Evolutionary conservation across 1,140 invertebrate species (phyloP), one percentile per base, ranked within the genome.

Genomic region (Dinothrombium tinctorium): DNA sequence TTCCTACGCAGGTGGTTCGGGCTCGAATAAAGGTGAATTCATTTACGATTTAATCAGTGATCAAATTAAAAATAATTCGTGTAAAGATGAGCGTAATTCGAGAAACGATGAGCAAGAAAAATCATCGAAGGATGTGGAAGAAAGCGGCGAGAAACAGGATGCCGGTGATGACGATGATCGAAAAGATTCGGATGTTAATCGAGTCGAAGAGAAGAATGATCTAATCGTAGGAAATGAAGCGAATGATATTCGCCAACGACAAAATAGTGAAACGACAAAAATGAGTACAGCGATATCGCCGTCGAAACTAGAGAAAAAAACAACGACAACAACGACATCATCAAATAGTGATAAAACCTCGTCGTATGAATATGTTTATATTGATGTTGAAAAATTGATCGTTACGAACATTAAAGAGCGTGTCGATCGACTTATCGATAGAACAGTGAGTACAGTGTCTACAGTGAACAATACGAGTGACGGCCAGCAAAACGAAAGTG

Each of bases 21-120:
- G 44, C 15, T 46, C 44, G 5, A 41, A 43, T 20, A 46, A 46
- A 42, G 44, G 44, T 12, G 41, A 46, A 33, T 46, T 46, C 23
- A 46, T 46, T 9, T 46, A 26, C 28, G 40, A 46, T 8, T 17
- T 46, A 12, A 11, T 46, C 3, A 24, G 20, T n/a, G 23, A 25
- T 26, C 26, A 28, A 28, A 28, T 9, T 28, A n/a, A 5, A 5
- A 32, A 32, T 4, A 12, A 32, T 14, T 9, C n/a, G n/a, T 7
- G 8, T n/a, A n/a, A 28, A 28, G 26, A 28, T 28, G 26, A 8
- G 8, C 8, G n/a, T n/a, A 28, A n/a, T 28, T 7, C 8, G 26
- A 28, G n/a, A 28, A 28, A 28, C 8, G 26, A 28, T n/a, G 26
- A 28, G 8, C 26, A 28, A 28, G 26, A 28, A n/a, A n/a, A 28